Conservation (phyloP, 30 jellyfish, hydroid and myxozoan species). For the Turritopsis dohrnii region DNA sequence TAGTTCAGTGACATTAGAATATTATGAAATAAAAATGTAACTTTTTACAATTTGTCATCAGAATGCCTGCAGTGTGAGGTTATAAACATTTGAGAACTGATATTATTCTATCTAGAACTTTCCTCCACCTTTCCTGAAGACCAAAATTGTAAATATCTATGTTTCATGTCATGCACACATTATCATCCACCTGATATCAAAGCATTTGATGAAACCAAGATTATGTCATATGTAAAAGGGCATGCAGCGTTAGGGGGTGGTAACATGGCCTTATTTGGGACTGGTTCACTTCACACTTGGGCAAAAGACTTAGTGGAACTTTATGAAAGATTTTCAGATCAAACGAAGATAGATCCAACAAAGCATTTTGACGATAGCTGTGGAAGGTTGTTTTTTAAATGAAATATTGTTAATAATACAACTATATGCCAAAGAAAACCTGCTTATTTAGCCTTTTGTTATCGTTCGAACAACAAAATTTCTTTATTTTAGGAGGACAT, state of each 20-base stretch:
- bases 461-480: too few relatives aligned
- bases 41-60: too few relatives aligned
- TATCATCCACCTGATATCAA: conserved; percentile 68
- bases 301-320: conserved; percentile 64
- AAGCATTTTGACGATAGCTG: conserved; percentile 77
- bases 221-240: conserved; percentile 51
- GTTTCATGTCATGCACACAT: conserved; percentile 85
- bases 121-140: conserved; percentile 6
- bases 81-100: too few relatives aligned
- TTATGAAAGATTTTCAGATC: conserved; percentile 47
- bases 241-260: conserved; percentile 98
- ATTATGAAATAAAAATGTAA: too few relatives aligned
- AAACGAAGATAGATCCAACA: conserved; percentile 49
- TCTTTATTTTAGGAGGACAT: conserved; percentile 54
- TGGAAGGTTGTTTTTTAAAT: conserved; percentile 45
- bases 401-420: not conserved
- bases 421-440: too few relatives aligned
- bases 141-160: conserved; percentile 47
- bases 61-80: too few relatives aligned
- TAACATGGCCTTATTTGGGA: conserved; percentile 85
- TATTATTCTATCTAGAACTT: not conserved
- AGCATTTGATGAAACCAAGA: conserved; percentile 37
- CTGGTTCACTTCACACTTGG: conserved; percentile 93
- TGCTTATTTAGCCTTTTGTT: too few relatives aligned
- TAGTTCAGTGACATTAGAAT: too few relatives aligned